These are phyloP conservation scores for Netelia fuscicornis DNA, from an alignment of 2,888 invertebrate species.

Conservation along the genomic window DNA sequence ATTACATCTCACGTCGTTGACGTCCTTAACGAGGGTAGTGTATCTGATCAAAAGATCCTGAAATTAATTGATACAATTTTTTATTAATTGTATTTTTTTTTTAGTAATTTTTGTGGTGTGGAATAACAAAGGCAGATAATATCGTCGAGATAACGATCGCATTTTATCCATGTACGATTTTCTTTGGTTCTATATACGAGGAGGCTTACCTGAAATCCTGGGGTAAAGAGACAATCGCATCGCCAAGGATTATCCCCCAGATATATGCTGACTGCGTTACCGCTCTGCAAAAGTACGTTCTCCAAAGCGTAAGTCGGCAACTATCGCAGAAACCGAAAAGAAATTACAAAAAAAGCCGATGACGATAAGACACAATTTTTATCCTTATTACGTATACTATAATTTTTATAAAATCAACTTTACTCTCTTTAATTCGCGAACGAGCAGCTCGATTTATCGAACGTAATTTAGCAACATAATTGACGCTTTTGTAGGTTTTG, in stretches of 20 bases:
- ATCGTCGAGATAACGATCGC: not conserved
- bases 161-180: not conserved
- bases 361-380: not conserved
- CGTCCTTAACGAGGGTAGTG: conserved; percentile 89
- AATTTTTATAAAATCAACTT: too few species aligned
- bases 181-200: conserved; percentile 15
- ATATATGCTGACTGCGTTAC: conserved; percentile 89
- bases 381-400: too few species aligned
- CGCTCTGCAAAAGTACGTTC: conserved; percentile 91
- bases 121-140: not conserved
- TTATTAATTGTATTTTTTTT: too few species aligned
- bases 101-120: too few species aligned
- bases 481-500: too few species aligned
- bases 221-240: conserved; percentile 93
- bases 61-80: conserved; percentile 53
- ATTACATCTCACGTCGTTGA: conserved; percentile 90
- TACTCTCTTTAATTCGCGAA: too few species aligned
- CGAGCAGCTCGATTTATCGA: too few species aligned
- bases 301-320: conserved; percentile 93
- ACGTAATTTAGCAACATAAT: too few species aligned
- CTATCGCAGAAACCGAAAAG: conserved; percentile 84
- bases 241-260: conserved; percentile 93
- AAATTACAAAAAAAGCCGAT: conserved; percentile 71
- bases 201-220: conserved; percentile 88
- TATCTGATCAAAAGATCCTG: conserved; percentile 86